Evolutionary conservation across 2,113 vertebrate genomes (phyloP).

Genomic region (Danio rerio): DNA sequence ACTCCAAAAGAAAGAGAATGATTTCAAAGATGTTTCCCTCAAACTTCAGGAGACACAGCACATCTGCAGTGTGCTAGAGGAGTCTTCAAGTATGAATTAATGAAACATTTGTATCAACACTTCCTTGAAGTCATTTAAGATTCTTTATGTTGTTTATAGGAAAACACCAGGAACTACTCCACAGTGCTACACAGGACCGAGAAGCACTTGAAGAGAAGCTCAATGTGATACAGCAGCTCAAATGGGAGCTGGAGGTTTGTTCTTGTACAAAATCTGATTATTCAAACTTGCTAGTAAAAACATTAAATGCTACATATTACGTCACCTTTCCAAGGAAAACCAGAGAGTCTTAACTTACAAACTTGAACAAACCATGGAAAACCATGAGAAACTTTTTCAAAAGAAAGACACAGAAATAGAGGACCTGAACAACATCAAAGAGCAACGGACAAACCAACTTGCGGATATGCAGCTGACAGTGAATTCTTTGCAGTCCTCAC

Average conservation of each 20-base stretch:
- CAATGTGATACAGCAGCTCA: slow-evolving; percentile 73
- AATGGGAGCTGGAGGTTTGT: slow-evolving; percentile 79
- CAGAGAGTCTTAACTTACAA: slow-evolving; percentile 71
- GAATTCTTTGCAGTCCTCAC: slow-evolving; percentile 74
- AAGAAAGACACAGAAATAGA: slow-evolving; percentile 79
- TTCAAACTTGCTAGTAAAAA: neutral
- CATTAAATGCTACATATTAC: slow-evolving; percentile 22
- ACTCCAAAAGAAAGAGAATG: slow-evolving; percentile 76
- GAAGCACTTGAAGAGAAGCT: slow-evolving; percentile 78
- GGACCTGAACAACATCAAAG: slow-evolving; percentile 76
- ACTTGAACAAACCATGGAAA: slow-evolving; percentile 74
- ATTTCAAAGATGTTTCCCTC: slow-evolving; percentile 74
- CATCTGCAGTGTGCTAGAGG: slow-evolving; percentile 75
- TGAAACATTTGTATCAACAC: neutral
- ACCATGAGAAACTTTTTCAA: slow-evolving; percentile 73
- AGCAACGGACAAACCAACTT: slow-evolving; percentile 72
- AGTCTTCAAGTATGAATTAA: slow-evolving; percentile 81
- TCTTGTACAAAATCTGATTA: neutral
- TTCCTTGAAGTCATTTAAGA: neutral
- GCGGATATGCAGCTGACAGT: slow-evolving; percentile 72
- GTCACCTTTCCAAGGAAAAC: slow-evolving; percentile 71
- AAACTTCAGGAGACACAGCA: slow-evolving; percentile 78
- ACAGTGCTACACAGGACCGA: slow-evolving; percentile 74
- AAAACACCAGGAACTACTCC: slow-evolving; percentile 76
- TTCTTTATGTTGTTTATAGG: slow-evolving; percentile 63